A percentile compares a stretch with the other conserved stretches of the same genome.
phyloP scores from a whole-genome alignment of 1,140 invertebrate genomes.

The Amphibalanus amphitrite region DNA sequence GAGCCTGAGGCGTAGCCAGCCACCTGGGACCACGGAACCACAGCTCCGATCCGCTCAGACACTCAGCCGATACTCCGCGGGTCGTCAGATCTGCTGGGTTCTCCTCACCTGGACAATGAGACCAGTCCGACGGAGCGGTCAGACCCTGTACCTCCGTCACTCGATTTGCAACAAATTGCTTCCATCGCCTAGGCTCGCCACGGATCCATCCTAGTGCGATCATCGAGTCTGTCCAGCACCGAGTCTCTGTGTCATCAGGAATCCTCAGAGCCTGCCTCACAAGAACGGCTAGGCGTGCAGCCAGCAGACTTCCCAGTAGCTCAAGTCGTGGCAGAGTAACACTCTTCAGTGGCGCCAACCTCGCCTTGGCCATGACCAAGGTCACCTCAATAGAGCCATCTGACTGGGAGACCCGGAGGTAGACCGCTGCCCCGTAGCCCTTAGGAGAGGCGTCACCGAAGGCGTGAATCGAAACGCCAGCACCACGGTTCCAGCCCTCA shows the following conservation, averaged over 20 bases:
- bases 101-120: constrained; percentile 9
- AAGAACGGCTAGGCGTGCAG: neutral
- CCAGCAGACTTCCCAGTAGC: neutral
- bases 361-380: neutral
- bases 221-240: constrained; percentile 10
- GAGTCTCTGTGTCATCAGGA: neutral
- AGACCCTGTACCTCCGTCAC: constrained; percentile 11
- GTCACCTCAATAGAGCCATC: neutral
- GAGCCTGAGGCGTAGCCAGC: neutral
- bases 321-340: neutral
- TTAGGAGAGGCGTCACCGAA: neutral
- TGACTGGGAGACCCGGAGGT: neutral
- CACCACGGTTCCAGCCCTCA: neutral
- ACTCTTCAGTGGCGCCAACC: neutral
- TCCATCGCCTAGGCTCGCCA: constrained; percentile 3
- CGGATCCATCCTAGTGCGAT: constrained; percentile 11
- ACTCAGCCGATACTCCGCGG: neutral
- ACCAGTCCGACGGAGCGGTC: constrained; percentile 6
- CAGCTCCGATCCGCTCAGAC: neutral
- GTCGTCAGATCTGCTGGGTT: constrained; percentile 11
- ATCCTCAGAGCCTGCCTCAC: neutral
- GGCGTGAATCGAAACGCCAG: neutral
- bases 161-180: constrained; percentile 12
- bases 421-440: no score
- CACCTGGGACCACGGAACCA: neutral